phyloP scores from a whole-genome alignment of 1,140 invertebrate species.

The Musca domestica region DNA sequence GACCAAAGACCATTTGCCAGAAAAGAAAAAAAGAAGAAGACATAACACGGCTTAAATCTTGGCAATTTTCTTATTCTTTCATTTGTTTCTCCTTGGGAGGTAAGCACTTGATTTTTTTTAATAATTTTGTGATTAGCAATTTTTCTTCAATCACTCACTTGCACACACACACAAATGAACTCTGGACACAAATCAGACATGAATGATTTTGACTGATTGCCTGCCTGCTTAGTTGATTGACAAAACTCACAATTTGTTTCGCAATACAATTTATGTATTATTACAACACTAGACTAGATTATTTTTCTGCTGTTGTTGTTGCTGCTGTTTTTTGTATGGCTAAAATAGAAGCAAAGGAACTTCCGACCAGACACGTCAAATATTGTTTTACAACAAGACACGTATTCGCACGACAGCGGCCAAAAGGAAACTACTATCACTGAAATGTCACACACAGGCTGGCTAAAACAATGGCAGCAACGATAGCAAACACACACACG shows the following conservation, averaged over 20 bases:
- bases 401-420: slow-evolving; percentile 5
- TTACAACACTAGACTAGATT: neutral
- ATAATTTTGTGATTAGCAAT: neutral
- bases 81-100: neutral
- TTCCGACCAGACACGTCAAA: neutral
- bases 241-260: no score
- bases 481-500: neutral
- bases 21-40: neutral
- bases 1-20: neutral
- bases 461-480: neutral
- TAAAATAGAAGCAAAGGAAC: slow-evolving; percentile 16
- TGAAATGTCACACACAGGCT: slow-evolving; percentile 8
- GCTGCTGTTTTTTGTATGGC: slow-evolving; percentile 1
- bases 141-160: neutral
- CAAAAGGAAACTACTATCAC: slow-evolving; percentile 11
- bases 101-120: neutral
- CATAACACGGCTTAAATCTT: slow-evolving; percentile 1
- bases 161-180: no score
- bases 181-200: no score
- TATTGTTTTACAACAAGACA: neutral
- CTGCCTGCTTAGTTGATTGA: no score
- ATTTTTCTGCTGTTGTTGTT: neutral
- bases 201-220: no score
- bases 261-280: no score
- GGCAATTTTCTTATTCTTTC: neutral